Conservation (phyloP, 2,888 invertebrate genomes). For the Lycocerus yunnanus region DNA sequence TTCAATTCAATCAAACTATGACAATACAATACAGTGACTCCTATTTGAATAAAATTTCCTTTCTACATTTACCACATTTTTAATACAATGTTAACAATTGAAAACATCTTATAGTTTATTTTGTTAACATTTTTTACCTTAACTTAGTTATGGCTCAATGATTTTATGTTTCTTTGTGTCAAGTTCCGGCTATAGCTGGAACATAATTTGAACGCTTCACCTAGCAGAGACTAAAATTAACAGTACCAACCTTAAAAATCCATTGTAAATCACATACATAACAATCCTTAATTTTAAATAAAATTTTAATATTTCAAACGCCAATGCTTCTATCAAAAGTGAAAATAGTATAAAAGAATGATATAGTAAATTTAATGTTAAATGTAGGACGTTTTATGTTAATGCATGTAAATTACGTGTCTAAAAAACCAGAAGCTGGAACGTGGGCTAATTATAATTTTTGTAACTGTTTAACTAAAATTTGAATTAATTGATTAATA, state of each 20-base stretch:
- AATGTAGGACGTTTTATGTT: background rate
- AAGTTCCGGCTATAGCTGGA: constrained; percentile 15
- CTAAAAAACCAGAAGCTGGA: background rate
- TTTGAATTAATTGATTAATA: background rate
- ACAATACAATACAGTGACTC: background rate
- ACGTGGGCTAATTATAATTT: background rate
- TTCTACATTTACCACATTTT: background rate
- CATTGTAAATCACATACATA: background rate
- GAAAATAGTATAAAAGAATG: background rate
- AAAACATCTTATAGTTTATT: constrained; percentile 14
- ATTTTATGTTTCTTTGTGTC: constrained; percentile 24
- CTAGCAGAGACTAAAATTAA: constrained; percentile 15
- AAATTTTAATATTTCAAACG: background rate
- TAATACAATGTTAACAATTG: background rate
- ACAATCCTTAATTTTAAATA: background rate
- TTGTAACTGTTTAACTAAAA: background rate
- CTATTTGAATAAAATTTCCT: background rate
- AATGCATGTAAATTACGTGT: background rate
- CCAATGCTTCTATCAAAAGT: background rate
- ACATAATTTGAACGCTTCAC: constrained; percentile 14
- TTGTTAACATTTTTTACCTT: constrained; percentile 15
- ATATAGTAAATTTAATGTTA: background rate
- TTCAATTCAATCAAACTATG: background rate
- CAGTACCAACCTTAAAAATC: constrained; percentile 9
- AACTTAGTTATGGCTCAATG: constrained; percentile 17